Percentiles rank a stretch among this genome's conserved stretches.
These are phyloP conservation scores for Sinonovacula constricta DNA, from an alignment of 1,140 invertebrate genomes.

Conservation along the genomic window DNA sequence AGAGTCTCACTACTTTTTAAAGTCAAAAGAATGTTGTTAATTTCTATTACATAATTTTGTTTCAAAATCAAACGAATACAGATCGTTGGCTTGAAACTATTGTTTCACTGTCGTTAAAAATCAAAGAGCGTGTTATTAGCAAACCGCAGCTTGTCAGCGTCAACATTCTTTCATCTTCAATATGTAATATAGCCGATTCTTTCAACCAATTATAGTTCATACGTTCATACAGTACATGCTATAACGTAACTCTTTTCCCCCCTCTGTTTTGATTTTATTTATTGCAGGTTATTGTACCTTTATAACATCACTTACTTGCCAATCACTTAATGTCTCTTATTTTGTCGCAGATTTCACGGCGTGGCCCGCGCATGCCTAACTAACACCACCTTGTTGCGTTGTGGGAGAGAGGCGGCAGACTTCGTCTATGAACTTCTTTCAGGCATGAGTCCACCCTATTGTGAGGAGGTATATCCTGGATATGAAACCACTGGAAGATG, in stretches of 20 bases:
- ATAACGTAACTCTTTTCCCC: neutral
- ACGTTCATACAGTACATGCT: neutral
- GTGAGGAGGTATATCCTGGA: conserved; percentile 27
- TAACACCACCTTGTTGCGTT: conserved; percentile 12
- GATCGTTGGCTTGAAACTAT: too few relatives aligned
- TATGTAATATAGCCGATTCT: neutral
- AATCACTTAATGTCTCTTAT: neutral
- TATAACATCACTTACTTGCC: neutral
- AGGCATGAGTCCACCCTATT: conserved; percentile 40
- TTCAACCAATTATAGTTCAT: neutral
- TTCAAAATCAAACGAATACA: too few relatives aligned
- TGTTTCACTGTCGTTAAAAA: too few relatives aligned
- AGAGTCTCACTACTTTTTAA: too few relatives aligned
- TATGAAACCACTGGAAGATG: too few relatives aligned
- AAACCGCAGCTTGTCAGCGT: too few relatives aligned
- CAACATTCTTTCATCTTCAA: neutral
- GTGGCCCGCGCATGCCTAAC: conserved; percentile 37
- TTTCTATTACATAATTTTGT: too few relatives aligned
- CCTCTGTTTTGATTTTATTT: neutral
- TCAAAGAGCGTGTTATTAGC: too few relatives aligned
- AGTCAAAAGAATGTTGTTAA: too few relatives aligned
- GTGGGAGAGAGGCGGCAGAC: conserved; percentile 23
- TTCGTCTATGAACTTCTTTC: conserved; percentile 36
- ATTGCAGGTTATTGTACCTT: neutral
- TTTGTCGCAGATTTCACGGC: conserved; percentile 26